Conservation (phyloP, 2,797 vertebrate species). For the Tokudaia tokunoshimensis region DNA sequence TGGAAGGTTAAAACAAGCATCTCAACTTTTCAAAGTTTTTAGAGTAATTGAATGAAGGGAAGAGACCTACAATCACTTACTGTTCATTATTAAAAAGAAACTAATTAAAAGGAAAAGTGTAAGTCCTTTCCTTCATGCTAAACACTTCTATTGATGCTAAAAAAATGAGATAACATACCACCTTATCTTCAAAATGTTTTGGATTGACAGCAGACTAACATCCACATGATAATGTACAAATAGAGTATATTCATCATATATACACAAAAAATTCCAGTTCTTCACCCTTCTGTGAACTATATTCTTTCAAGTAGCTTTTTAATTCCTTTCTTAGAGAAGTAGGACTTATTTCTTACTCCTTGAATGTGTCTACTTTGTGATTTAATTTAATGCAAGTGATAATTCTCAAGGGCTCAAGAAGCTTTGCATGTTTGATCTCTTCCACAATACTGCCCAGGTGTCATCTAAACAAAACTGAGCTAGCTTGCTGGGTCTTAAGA, state of each 20-base stretch:
- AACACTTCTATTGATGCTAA: neutral
- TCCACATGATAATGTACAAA: neutral
- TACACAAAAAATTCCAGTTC: neutral
- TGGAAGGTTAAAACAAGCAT: neutral
- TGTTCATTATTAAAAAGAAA: neutral
- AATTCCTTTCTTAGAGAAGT: neutral
- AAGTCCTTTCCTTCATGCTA: neutral
- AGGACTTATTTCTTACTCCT: neutral
- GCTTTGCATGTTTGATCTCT: neutral
- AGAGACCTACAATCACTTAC: neutral
- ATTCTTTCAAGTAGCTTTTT: neutral
- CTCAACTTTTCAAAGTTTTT: neutral
- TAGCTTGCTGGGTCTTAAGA: neutral
- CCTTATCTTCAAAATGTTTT: constrained; percentile 8
- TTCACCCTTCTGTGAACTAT: neutral
- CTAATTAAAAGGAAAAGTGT: neutral
- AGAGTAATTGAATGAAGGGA: neutral
- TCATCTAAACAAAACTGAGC: neutral
- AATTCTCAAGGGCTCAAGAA: neutral
- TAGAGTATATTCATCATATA: neutral
- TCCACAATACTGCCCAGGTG: neutral
- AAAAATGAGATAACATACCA: neutral
- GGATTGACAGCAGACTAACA: neutral
- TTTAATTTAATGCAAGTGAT: neutral
- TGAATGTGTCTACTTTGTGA: neutral